Conservation (phyloP, 1,140 invertebrate species). For the Mya arenaria region DNA sequence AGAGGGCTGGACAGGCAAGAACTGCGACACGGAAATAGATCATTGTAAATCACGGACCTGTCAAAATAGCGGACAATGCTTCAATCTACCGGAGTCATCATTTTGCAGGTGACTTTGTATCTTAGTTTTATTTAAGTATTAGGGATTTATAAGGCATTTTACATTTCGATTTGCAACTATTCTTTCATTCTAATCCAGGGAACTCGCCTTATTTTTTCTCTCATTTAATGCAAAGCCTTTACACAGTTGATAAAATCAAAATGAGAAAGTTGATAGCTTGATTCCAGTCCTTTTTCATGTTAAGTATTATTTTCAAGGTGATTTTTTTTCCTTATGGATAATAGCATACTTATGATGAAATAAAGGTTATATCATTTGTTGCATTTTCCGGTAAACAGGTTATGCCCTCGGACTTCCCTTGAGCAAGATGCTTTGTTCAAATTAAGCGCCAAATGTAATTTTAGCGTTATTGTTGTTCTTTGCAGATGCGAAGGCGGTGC, state of each 20-base stretch:
- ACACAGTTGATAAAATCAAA: background rate
- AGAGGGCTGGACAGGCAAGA: slow-evolving; percentile 94
- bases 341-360: too few species aligned
- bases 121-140: background rate
- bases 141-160: too few species aligned
- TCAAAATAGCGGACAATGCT: slow-evolving; percentile 16
- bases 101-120: slow-evolving; percentile 13
- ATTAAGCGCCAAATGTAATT: too few species aligned
- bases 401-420: too few species aligned
- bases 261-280: background rate
- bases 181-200: too few species aligned
- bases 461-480: background rate
- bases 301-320: too few species aligned
- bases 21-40: slow-evolving; percentile 87
- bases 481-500: slow-evolving; percentile 44
- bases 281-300: too few species aligned
- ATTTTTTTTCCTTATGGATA: too few species aligned
- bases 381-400: too few species aligned
- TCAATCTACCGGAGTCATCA: background rate
- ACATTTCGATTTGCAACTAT: too few species aligned
- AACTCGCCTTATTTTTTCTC: background rate
- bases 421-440: too few species aligned
- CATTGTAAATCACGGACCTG: slow-evolving; percentile 61
- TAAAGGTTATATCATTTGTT: too few species aligned
- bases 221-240: background rate